Conservation (phyloP, 2,888 invertebrate genomes). For the Aquatica leii region DNA sequence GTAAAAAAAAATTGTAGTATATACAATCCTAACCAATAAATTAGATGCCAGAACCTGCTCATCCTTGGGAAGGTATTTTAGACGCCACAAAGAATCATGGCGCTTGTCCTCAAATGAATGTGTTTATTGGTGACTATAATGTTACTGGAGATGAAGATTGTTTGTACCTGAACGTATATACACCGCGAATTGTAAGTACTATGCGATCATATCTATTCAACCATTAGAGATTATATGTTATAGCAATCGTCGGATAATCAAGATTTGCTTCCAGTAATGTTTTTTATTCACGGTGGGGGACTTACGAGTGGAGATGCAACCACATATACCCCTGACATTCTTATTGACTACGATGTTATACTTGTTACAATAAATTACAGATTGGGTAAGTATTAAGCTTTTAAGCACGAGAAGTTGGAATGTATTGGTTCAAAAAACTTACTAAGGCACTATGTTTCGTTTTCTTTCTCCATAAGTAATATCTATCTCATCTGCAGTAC, state of each 20-base stretch:
- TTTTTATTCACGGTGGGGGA: slow-evolving; percentile 79
- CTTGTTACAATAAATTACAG: slow-evolving; percentile 76
- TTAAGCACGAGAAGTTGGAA: too few species aligned
- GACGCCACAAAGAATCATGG: slow-evolving; percentile 72
- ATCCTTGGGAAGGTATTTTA: slow-evolving; percentile 69
- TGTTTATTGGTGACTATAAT: background rate
- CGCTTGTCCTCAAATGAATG: slow-evolving; percentile 78
- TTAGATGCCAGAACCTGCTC: slow-evolving; percentile 71
- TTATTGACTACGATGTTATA: slow-evolving; percentile 74
- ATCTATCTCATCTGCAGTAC: too few species aligned
- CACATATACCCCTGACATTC: slow-evolving; percentile 74
- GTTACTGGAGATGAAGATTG: slow-evolving; percentile 83
- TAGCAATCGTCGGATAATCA: slow-evolving; percentile 18
- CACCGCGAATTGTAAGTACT: slow-evolving; percentile 57
- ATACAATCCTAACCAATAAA: slow-evolving; percentile 31
- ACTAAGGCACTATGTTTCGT: too few species aligned
- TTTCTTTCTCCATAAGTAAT: too few species aligned
- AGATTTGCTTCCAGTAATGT: slow-evolving; percentile 69
- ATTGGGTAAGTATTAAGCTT: slow-evolving; percentile 61
- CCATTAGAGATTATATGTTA: background rate
- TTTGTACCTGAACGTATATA: slow-evolving; percentile 80
- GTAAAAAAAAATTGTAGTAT: slow-evolving; percentile 54
- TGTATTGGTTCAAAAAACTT: too few species aligned
- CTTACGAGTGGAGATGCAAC: slow-evolving; percentile 77
- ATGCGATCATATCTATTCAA: slow-evolving; percentile 40